These are phyloP conservation scores for Ceyx cyanopectus DNA, from an alignment of 2,113 vertebrate genomes.

Conservation along the genomic window DNA sequence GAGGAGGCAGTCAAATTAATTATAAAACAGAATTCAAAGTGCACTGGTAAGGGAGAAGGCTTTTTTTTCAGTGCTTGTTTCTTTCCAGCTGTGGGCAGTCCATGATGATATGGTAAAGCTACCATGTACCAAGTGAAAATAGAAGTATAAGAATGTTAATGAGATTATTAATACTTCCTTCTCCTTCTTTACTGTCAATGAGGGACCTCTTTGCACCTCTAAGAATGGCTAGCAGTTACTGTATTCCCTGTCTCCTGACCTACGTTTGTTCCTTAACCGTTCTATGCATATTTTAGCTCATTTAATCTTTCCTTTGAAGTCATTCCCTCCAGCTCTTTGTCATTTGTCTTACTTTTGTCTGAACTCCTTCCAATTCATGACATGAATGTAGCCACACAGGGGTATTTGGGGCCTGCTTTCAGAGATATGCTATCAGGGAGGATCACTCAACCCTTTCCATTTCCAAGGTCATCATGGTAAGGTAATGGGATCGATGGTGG, in stretches of 20 bases:
- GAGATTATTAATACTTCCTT: not conserved
- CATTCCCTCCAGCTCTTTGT: conserved; percentile 22
- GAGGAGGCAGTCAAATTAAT: not conserved
- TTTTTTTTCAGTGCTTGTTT: not conserved
- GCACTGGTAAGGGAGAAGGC: not conserved
- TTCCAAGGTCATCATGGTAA: not conserved
- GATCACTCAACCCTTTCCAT: not conserved
- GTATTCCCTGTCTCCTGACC: not conserved
- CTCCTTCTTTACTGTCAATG: not conserved
- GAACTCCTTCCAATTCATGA: not conserved
- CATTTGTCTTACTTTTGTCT: conserved; percentile 25
- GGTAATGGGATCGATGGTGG: not conserved
- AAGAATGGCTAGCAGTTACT: not conserved
- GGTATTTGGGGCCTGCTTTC: not conserved
- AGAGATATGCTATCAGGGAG: not conserved
- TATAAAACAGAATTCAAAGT: not conserved
- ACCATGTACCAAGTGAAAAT: not conserved
- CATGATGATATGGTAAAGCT: not conserved
- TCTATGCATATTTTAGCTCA: conserved; percentile 7
- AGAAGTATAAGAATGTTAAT: not conserved
- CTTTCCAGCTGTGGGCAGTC: not conserved
- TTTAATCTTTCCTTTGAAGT: conserved; percentile 50
- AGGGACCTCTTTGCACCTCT: not conserved
- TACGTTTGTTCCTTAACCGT: not conserved
- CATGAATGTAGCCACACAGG: not conserved